phyloP scores from a whole-genome alignment of 1,140 invertebrate species.

The Leptestheria dahalacensis region DNA sequence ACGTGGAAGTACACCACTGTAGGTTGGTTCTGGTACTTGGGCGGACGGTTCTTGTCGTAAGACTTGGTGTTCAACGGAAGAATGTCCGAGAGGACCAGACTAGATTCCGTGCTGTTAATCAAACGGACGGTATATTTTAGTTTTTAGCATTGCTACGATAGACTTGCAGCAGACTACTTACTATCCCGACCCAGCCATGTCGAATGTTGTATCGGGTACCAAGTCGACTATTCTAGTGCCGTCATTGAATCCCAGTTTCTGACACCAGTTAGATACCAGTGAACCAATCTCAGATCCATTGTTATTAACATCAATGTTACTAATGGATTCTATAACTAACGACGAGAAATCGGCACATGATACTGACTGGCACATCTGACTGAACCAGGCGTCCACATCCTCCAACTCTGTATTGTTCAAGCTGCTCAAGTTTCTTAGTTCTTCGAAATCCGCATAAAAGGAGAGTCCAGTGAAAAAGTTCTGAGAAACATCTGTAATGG shows the following conservation, averaged over 20 bases:
- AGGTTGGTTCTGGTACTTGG: constrained; percentile 64
- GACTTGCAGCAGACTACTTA: no score
- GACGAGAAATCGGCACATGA: not conserved
- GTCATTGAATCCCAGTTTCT: not conserved
- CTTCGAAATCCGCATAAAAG: not conserved
- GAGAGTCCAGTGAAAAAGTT: not conserved
- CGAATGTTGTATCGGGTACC: not conserved
- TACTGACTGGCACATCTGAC: not conserved
- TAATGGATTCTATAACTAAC: not conserved
- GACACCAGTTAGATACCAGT: not conserved
- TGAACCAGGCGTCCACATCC: not conserved
- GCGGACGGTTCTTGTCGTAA: constrained; percentile 78
- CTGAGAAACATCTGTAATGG: not conserved
- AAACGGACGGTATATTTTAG: no score
- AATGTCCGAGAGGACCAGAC: constrained; percentile 48
- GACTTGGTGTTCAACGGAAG: constrained; percentile 64
- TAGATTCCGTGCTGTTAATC: constrained; percentile 16
- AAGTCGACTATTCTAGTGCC: not conserved
- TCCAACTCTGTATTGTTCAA: not conserved
- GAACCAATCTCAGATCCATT: not conserved
- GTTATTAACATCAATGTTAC: not conserved
- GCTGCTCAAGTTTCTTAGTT: not conserved
- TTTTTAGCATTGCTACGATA: no score
- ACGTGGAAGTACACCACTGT: constrained; percentile 70
- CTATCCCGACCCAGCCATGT: not conserved